phyloP scores from a whole-genome alignment of 2,797 vertebrate genomes.

The Ambastaia sidthimunki region DNA sequence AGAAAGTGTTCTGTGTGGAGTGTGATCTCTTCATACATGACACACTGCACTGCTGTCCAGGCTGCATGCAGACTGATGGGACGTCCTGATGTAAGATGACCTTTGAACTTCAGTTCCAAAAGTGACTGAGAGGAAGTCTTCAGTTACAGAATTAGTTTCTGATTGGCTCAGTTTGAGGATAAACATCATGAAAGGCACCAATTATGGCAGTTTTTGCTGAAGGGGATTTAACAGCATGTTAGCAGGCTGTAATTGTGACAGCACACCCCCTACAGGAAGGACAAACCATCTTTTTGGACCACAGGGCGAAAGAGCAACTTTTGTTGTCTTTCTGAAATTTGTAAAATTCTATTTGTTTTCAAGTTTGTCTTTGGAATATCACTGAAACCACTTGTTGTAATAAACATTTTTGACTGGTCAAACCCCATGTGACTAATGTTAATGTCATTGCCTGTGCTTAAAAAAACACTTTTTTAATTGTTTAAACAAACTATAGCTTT shows the following conservation, averaged over 20 bases:
- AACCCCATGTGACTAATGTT: neutral
- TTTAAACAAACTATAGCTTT: neutral
- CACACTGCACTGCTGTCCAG: slow-evolving; percentile 92
- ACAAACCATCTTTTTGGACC: neutral
- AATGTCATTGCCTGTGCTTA: slow-evolving; percentile 2
- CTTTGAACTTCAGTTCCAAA: neutral
- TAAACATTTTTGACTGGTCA: neutral
- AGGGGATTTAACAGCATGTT: too few species aligned
- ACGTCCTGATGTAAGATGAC: slow-evolving; percentile 49
- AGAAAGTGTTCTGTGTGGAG: slow-evolving; percentile 87
- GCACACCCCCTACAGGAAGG: slow-evolving; percentile 1
- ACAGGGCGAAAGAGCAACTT: neutral
- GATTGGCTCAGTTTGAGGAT: neutral
- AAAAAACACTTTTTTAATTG: neutral
- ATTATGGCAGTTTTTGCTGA: neutral
- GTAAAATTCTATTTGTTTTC: neutral
- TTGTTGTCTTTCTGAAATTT: neutral
- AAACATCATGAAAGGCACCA: neutral
- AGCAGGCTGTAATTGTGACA: neutral
- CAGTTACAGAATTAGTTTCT: neutral
- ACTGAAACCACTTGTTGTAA: neutral
- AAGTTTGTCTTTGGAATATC: neutral
- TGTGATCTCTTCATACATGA: slow-evolving; percentile 96
- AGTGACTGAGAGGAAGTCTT: neutral
- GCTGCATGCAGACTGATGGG: slow-evolving; percentile 84